phyloP scores from a whole-genome alignment of 1,140 invertebrate species.

The Anthonomus grandis region DNA sequence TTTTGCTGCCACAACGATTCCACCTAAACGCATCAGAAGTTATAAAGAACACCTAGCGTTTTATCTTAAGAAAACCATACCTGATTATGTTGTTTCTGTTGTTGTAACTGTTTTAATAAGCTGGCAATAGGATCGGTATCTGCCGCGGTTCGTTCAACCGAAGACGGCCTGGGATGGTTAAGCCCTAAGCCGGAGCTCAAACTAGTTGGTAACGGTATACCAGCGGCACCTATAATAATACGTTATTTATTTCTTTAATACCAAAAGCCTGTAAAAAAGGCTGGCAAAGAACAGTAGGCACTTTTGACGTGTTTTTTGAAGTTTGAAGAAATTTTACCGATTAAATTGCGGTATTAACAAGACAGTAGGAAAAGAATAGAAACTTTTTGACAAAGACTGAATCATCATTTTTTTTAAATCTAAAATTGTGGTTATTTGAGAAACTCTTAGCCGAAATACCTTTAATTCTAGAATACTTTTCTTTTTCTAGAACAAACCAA shows the following conservation, averaged over 20 bases:
- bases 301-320: not conserved
- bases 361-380: too few relatives aligned
- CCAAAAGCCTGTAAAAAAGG: too few relatives aligned
- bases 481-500: too few relatives aligned
- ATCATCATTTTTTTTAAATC: too few relatives aligned
- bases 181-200: slow-evolving; percentile 20
- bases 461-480: too few relatives aligned
- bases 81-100: slow-evolving; percentile 26
- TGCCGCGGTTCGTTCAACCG: slow-evolving; percentile 33
- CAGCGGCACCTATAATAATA: slow-evolving; percentile 3
- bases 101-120: slow-evolving; percentile 52
- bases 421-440: too few relatives aligned
- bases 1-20: slow-evolving; percentile 43
- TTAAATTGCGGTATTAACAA: too few relatives aligned
- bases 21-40: slow-evolving; percentile 23
- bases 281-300: not conserved
- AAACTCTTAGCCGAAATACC: too few relatives aligned
- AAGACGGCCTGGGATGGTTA: slow-evolving; percentile 26
- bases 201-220: slow-evolving; percentile 17
- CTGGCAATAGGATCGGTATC: slow-evolving; percentile 54
- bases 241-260: too few relatives aligned
- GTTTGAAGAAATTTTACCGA: too few relatives aligned
- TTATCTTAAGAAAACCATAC: not conserved
- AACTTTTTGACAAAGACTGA: too few relatives aligned
- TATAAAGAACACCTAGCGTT: slow-evolving; percentile 2